These are phyloP conservation scores for Saccostrea echinata DNA, from an alignment of 1,140 invertebrate species.

Conservation along the genomic window DNA sequence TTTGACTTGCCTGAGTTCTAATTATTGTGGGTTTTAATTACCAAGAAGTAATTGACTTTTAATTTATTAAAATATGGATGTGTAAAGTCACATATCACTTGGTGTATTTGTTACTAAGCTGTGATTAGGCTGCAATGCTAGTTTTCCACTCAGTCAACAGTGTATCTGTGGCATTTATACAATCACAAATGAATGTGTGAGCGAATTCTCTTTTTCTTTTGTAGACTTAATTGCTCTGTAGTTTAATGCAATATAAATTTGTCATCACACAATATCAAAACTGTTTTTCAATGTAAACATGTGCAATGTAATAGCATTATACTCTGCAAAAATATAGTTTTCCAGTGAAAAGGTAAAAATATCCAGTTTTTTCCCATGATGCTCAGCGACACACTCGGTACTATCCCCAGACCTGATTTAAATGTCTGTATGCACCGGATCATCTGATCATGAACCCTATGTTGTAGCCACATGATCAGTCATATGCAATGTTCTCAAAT, in stretches of 20 bases:
- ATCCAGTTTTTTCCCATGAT: not conserved
- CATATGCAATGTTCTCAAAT: slow-evolving; percentile 32
- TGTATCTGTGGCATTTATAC: not conserved
- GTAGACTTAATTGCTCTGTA: not conserved
- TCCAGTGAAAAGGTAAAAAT: not conserved
- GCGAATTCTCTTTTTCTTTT: not conserved
- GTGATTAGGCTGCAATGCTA: not conserved
- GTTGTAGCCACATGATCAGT: slow-evolving; percentile 25
- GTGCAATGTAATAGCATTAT: slow-evolving; percentile 6
- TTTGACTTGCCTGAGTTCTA: not conserved
- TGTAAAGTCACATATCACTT: not conserved
- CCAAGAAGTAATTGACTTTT: not conserved
- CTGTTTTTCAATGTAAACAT: not conserved
- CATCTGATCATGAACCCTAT: slow-evolving; percentile 5
- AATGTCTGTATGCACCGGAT: not conserved
- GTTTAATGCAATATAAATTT: not conserved
- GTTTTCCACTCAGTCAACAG: too few relatives aligned
- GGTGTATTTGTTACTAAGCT: not conserved
- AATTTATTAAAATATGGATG: not conserved
- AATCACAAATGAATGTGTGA: not conserved
- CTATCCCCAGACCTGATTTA: not conserved
- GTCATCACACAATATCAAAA: not conserved
- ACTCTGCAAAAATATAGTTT: not conserved
- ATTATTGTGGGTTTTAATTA: not conserved
- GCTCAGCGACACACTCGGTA: not conserved